A percentile compares a stretch with the other conserved stretches of the same genome.
Evolutionary conservation across 2,113 vertebrate species (phyloP).

Genomic region (Tamias sibiricus): DNA sequence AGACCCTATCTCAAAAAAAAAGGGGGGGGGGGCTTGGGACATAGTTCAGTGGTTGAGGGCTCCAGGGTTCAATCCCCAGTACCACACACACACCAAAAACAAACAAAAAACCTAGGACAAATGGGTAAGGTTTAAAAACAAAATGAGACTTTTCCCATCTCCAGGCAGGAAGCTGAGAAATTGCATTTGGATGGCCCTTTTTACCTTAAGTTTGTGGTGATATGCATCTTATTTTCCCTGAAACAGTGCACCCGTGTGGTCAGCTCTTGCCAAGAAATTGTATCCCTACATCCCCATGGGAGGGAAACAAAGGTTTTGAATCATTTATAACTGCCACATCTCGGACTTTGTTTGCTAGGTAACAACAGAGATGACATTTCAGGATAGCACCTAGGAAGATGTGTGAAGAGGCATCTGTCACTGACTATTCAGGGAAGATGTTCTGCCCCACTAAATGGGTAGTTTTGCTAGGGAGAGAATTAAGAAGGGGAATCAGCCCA

Average conservation of each 20-base stretch:
- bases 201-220: constrained; percentile 29
- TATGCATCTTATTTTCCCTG: background rate
- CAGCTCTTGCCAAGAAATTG: constrained; percentile 58
- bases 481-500: background rate
- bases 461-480: background rate
- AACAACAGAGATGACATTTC: constrained; percentile 50
- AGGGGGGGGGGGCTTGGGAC: no score
- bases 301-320: constrained; percentile 61
- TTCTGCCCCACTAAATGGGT: background rate
- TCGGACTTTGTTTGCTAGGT: constrained; percentile 48
- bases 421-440: background rate
- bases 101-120: background rate
- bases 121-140: constrained; percentile 30
- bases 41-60: no score
- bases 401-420: background rate
- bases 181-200: background rate
- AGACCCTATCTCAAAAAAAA: no score
- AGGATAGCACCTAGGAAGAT: background rate
- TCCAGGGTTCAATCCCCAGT: no score
- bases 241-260: constrained; percentile 47
- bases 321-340: constrained; percentile 70
- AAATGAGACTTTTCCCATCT: background rate
- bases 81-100: no score
- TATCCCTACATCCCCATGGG: constrained; percentile 40
- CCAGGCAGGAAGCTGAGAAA: constrained; percentile 22